Evolutionary conservation across 1,140 invertebrate species (phyloP).

Genomic region (Monochamus saltuarius): DNA sequence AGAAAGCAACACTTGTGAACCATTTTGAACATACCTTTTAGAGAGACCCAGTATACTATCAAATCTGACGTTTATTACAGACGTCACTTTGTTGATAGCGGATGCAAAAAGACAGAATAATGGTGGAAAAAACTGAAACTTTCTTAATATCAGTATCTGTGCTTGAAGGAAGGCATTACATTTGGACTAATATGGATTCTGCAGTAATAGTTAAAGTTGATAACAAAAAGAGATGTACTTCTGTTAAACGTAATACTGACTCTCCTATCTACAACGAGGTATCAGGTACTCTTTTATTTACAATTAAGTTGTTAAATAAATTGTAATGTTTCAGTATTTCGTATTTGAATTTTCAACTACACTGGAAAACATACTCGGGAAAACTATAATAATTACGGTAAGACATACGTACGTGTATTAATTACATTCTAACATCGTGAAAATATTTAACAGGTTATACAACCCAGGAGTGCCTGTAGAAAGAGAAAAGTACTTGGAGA

Average conservation of each 20-base stretch:
- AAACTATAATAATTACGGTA: conserved; percentile 53
- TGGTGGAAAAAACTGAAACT: conserved; percentile 27
- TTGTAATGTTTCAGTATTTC: conserved; percentile 61
- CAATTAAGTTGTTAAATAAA: neutral
- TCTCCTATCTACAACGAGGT: conserved; percentile 65
- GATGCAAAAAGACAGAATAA: conserved; percentile 1
- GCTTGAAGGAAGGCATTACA: conserved; percentile 57
- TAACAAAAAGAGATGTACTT: conserved; percentile 57
- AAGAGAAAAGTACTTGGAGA: conserved; percentile 62
- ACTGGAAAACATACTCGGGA: conserved; percentile 51
- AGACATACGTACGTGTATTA: conserved; percentile 21
- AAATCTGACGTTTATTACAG: too few species aligned
- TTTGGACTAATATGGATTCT: conserved; percentile 56
- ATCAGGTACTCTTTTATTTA: conserved; percentile 12
- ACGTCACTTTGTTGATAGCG: too few species aligned
- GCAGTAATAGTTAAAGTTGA: conserved; percentile 59
- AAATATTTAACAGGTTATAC: conserved; percentile 36
- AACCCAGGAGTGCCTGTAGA: conserved; percentile 38
- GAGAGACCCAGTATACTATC: too few species aligned
- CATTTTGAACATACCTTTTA: too few species aligned
- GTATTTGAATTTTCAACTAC: conserved; percentile 66
- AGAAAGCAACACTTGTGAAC: too few species aligned
- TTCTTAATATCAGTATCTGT: conserved; percentile 55
- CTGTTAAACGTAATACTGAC: conserved; percentile 56
- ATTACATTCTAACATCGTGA: neutral